A percentile compares a stretch with the other conserved stretches of the same genome.
Conservation (phyloP, 2,797 vertebrate species). For the Thripadectes ignobilis region DNA sequence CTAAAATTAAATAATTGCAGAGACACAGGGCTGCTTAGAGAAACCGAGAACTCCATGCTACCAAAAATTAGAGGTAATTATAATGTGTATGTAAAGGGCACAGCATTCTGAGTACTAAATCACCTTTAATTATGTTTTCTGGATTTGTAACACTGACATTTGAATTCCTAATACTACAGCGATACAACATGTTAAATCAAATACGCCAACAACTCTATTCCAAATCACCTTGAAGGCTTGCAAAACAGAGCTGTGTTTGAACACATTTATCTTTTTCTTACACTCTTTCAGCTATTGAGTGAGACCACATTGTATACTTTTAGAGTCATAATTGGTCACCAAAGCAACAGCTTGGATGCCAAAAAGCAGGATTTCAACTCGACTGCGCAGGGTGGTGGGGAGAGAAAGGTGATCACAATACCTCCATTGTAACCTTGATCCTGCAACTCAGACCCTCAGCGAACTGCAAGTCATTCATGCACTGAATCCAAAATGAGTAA, state of each 20-base stretch:
- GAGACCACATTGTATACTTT: constrained; percentile 54
- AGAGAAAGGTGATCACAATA: constrained; percentile 60
- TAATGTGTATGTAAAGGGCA: constrained; percentile 7
- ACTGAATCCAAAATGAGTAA: constrained; percentile 40
- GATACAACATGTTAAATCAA: background rate
- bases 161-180: constrained; percentile 25
- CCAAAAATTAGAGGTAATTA: constrained; percentile 52
- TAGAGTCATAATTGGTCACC: constrained; percentile 49
- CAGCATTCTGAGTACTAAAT: constrained; percentile 24
- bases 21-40: constrained; percentile 18
- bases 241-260: constrained; percentile 36
- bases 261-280: constrained; percentile 52
- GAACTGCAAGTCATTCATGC: background rate
- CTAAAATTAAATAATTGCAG: constrained; percentile 50
- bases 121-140: constrained; percentile 60
- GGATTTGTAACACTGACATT: constrained; percentile 35
- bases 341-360: constrained; percentile 60
- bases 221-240: constrained; percentile 57
- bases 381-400: background rate
- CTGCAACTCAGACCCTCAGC: background rate
- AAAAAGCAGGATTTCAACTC: constrained; percentile 58
- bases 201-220: constrained; percentile 43
- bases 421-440: constrained; percentile 49
- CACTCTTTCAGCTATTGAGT: constrained; percentile 18
- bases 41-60: background rate